A percentile compares a stretch with the other conserved stretches of the same genome.
These are phyloP conservation scores for Temnothorax curvispinosus DNA, from an alignment of 1,140 invertebrate species.

Conservation along the genomic window DNA sequence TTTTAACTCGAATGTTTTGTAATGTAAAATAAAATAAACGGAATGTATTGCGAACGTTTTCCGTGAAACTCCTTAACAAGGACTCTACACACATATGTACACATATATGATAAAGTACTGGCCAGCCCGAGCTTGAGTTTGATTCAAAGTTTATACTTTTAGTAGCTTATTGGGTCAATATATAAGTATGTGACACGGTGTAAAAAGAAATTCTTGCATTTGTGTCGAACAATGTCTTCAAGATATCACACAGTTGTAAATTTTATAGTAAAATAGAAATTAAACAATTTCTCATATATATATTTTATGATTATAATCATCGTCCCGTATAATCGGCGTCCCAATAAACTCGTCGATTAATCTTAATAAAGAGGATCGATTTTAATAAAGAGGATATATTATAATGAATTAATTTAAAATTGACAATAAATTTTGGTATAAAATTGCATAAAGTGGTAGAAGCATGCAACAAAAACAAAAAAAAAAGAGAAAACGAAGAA, in stretches of 20 bases:
- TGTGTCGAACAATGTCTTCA: constrained; percentile 28
- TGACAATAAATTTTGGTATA: constrained; percentile 84
- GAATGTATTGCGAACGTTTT: constrained; percentile 64
- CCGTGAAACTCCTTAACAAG: constrained; percentile 66
- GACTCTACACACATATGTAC: constrained; percentile 48
- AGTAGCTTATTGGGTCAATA: constrained; percentile 56
- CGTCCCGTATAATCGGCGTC: constrained; percentile 44
- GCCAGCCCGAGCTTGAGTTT: constrained; percentile 77
- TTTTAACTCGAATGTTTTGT: not conserved
- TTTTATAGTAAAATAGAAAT: constrained; percentile 72
- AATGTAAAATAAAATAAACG: not conserved
- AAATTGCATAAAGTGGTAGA: constrained; percentile 75
- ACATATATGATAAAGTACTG: constrained; percentile 66
- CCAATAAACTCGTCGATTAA: constrained; percentile 48
- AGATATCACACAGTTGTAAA: constrained; percentile 62
- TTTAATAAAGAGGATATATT: constrained; percentile 63
- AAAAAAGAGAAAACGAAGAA: constrained; percentile 58
- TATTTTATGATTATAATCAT: constrained; percentile 81
- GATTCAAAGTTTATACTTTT: constrained; percentile 84
- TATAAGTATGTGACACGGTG: constrained; percentile 47
- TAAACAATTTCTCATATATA: constrained; percentile 57
- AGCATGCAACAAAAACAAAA: constrained; percentile 59
- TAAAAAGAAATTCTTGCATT: constrained; percentile 39
- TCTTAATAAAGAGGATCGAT: constrained; percentile 25
- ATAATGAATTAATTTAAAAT: constrained; percentile 80